Percentiles rank a stretch among this genome's conserved stretches.
phyloP scores from a whole-genome alignment of 2,113 vertebrate genomes.

The Pandion haliaetus region DNA sequence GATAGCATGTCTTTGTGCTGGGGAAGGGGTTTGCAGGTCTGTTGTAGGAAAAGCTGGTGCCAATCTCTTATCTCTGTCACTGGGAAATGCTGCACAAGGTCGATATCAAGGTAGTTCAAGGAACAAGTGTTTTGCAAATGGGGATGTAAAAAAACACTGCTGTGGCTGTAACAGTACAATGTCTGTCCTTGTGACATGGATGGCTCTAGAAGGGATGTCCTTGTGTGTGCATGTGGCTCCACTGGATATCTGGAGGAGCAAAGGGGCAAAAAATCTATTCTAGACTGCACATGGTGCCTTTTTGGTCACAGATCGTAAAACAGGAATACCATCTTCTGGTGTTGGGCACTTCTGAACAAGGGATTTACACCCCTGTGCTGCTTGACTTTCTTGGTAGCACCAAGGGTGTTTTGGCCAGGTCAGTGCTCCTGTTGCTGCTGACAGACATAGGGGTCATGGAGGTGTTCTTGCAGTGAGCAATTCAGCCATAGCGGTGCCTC shows the following conservation, averaged over 20 bases:
- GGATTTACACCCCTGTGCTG: not conserved
- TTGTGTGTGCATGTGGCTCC: fast-evolving
- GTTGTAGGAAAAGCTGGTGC: not conserved
- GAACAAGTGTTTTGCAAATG: not conserved
- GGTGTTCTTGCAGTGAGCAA: not conserved
- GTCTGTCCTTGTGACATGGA: not conserved
- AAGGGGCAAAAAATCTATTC: not conserved
- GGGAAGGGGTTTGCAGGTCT: not conserved
- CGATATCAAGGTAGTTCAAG: not conserved
- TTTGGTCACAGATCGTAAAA: not conserved
- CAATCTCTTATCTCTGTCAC: not conserved
- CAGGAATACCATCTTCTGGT: not conserved
- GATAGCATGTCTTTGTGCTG: not conserved
- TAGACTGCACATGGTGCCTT: not conserved
- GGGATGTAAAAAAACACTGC: not conserved
- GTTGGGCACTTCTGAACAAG: not conserved
- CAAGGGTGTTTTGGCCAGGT: not conserved
- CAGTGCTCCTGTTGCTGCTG: not conserved
- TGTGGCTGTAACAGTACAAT: not conserved
- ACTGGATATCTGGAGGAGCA: not conserved
- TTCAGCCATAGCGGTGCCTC: not conserved
- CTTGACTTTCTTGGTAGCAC: not conserved
- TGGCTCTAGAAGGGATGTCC: not conserved
- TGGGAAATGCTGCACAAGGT: not conserved
- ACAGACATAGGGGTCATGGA: not conserved